These are phyloP conservation scores for Zingel zingel DNA, from an alignment of 2,113 vertebrate species.

Conservation along the genomic window DNA sequence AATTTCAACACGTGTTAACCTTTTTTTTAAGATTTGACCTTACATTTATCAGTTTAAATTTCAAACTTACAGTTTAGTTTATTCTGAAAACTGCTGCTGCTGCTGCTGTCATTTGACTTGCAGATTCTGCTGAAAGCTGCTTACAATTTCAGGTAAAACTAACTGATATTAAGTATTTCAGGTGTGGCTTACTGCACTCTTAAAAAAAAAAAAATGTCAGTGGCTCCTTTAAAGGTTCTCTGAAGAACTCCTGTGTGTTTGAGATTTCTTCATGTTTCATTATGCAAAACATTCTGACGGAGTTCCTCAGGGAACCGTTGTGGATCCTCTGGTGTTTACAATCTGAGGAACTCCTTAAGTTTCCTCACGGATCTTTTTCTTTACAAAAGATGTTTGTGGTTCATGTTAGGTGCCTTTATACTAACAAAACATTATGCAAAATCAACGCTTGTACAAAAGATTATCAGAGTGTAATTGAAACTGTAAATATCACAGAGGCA, in stretches of 20 bases:
- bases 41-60: not conserved
- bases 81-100: not conserved
- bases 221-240: not conserved
- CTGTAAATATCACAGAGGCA: slow-evolving; percentile 5
- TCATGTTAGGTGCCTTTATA: slow-evolving; percentile 22
- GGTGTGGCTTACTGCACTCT: not conserved
- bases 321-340: slow-evolving; percentile 32
- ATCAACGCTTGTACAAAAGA: not conserved
- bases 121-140: not conserved
- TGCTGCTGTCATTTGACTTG: not conserved
- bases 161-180: not conserved
- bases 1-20: not conserved
- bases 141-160: slow-evolving; percentile 7
- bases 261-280: not conserved
- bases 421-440: slow-evolving; percentile 21
- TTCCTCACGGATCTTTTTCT: not conserved
- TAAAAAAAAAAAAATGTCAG: not conserved
- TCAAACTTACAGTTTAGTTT: not conserved
- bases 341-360: not conserved
- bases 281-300: not conserved
- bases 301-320: slow-evolving; percentile 39
- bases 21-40: not conserved
- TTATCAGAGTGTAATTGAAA: not conserved
- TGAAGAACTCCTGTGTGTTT: slow-evolving; percentile 13
- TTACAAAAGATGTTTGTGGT: slow-evolving; percentile 20